Evolutionary conservation across 2,797 vertebrate genomes (phyloP).

Genomic region (Coregonus sp.): DNA sequence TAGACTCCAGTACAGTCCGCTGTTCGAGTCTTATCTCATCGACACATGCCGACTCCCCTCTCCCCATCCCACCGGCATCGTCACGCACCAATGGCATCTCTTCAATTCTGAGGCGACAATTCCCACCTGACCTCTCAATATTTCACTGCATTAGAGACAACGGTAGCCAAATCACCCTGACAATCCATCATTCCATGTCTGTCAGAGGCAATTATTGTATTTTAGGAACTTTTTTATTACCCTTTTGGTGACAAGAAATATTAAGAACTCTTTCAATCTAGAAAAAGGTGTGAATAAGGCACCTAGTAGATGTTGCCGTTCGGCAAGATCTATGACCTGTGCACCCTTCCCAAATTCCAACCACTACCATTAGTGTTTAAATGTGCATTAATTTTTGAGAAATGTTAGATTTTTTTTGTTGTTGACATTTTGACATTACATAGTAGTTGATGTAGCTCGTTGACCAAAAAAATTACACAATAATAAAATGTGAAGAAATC

Average conservation of each 20-base stretch:
- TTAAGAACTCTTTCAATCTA: neutral
- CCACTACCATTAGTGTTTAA: neutral
- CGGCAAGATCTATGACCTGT: neutral
- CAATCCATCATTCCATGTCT: neutral
- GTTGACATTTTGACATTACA: no score
- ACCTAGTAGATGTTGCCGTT: neutral
- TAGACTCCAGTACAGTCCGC: neutral
- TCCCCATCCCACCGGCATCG: neutral
- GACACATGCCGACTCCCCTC: neutral
- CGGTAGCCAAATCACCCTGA: neutral
- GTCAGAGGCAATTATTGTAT: neutral
- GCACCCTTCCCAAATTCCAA: neutral
- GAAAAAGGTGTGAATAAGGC: neutral
- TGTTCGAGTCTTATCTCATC: neutral
- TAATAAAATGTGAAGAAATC: no score
- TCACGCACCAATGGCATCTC: neutral
- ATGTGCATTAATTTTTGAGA: no score
- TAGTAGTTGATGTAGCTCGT: no score
- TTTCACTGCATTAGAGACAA: neutral
- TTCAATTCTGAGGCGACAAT: neutral
- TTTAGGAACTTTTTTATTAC: neutral
- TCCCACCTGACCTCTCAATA: neutral
- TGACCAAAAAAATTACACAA: no score
- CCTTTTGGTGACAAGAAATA: neutral
- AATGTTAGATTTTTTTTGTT: no score